Evolutionary conservation across 2,113 vertebrate genomes (phyloP).

Genomic region (Gracilinanus agilis): DNA sequence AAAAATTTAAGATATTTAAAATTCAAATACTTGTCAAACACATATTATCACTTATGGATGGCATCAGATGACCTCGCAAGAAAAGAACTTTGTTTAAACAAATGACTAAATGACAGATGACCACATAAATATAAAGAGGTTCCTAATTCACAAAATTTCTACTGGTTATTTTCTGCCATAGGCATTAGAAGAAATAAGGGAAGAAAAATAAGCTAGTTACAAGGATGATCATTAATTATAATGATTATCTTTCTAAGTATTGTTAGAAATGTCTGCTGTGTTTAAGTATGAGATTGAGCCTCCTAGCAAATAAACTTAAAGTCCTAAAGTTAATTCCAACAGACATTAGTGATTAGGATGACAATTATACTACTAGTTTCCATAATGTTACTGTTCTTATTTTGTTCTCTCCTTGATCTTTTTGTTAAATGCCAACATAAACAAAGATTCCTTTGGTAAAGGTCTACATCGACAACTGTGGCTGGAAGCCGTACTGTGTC

Average conservation of each 20-base stretch:
- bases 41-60: not conserved
- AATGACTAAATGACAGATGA: not conserved
- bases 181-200: conserved; percentile 19
- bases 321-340: conserved; percentile 21
- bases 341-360: not conserved
- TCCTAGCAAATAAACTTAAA: conserved; percentile 26
- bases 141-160: conserved; percentile 13
- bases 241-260: not conserved
- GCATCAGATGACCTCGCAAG: not conserved
- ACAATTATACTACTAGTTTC: conserved; percentile 29
- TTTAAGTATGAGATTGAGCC: conserved; percentile 17
- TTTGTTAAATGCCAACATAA: not conserved
- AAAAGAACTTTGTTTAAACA: not conserved
- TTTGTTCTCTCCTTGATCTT: conserved; percentile 41
- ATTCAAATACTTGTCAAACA: conserved; percentile 40
- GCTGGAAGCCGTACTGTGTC: not conserved
- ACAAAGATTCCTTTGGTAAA: not conserved
- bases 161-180: not conserved
- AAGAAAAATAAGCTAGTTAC: conserved; percentile 24
- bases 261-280: conserved; percentile 8
- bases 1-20: not conserved
- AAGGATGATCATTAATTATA: not conserved
- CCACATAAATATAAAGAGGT: not conserved
- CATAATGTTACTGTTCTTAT: conserved; percentile 27
- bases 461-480: not conserved